Conservation (phyloP, 2,113 vertebrate species). For the Spermophilus dauricus region DNA sequence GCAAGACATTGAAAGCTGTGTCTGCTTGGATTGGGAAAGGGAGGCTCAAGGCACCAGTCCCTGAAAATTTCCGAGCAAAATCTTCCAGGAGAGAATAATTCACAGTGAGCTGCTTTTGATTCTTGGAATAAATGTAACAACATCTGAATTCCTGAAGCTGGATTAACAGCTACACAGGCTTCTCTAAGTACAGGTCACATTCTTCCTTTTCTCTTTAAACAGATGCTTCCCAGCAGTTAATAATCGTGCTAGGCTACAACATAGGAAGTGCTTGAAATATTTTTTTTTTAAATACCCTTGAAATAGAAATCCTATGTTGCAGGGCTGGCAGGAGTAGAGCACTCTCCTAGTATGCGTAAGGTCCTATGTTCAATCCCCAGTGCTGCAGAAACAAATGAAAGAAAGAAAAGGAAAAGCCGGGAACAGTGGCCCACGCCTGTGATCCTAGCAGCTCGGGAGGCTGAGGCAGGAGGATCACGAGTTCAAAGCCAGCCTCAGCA, state of each 20-base stretch:
- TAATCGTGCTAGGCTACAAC: constrained; percentile 45
- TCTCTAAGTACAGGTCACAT: constrained; percentile 49
- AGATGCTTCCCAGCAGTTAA: constrained; percentile 66
- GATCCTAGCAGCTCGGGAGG: too few species aligned
- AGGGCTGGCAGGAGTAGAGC: too few species aligned
- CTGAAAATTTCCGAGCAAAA: constrained; percentile 68
- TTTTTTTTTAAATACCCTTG: constrained; percentile 17
- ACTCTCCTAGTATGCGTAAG: too few species aligned
- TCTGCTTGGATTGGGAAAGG: constrained; percentile 72
- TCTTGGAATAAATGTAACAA: constrained; percentile 61
- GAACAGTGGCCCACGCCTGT: too few species aligned
- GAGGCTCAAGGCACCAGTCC: constrained; percentile 53
- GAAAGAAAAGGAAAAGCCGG: too few species aligned
- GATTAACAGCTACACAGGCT: constrained; percentile 22
- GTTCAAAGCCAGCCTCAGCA: too few species aligned
- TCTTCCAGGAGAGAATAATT: constrained; percentile 55
- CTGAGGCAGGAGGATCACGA: too few species aligned
- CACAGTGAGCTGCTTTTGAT: constrained; percentile 62
- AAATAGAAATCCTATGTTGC: constrained; percentile 43
- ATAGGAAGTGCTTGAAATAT: constrained; percentile 31
- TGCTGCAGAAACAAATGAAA: too few species aligned
- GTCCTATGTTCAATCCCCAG: too few species aligned
- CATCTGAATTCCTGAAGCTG: constrained; percentile 37
- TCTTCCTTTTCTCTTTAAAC: constrained; percentile 62
- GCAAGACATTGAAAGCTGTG: constrained; percentile 17